Percentiles rank a stretch among this genome's conserved stretches.
These are phyloP conservation scores for Romanomermis culicivorax DNA, from an alignment of 2,888 invertebrate genomes.

Conservation along the genomic window DNA sequence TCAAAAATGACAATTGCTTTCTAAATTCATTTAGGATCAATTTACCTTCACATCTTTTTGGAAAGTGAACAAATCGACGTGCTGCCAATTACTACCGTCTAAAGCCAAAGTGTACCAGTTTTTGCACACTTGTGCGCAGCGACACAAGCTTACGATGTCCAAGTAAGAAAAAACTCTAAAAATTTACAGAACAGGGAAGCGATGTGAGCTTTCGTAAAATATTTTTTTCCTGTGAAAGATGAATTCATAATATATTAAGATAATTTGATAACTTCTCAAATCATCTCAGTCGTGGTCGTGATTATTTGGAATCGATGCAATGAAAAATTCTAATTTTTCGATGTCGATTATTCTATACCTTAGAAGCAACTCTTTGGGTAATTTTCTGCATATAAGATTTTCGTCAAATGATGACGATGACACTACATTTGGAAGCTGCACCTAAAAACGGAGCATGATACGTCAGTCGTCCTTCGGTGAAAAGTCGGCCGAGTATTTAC, in stretches of 20 bases:
- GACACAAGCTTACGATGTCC: constrained; percentile 80
- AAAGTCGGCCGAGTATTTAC: no score
- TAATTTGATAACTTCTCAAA: no score
- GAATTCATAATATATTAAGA: no score
- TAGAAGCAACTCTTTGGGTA: constrained; percentile 83
- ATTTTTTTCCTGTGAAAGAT: no score
- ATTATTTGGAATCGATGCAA: no score
- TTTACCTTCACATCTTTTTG: constrained; percentile 96
- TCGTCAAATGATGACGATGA: no score
- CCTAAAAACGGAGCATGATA: no score
- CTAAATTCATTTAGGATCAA: no score
- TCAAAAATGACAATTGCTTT: neutral
- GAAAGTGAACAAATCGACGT: constrained; percentile 92
- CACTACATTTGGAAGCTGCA: no score
- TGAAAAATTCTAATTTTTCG: no score
- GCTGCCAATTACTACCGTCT: constrained; percentile 98
- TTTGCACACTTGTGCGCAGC: constrained; percentile 32
- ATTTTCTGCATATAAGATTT: constrained; percentile 68
- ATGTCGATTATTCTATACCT: constrained; percentile 36
- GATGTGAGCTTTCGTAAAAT: neutral
- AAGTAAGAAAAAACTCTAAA: constrained; percentile 70
- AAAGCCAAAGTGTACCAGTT: constrained; percentile 90
- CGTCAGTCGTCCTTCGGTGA: no score
- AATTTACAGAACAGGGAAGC: constrained; percentile 8
- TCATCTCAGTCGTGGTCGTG: no score